phyloP scores from a whole-genome alignment of 2,888 invertebrate species.

The Ophonus ardosiacus region DNA sequence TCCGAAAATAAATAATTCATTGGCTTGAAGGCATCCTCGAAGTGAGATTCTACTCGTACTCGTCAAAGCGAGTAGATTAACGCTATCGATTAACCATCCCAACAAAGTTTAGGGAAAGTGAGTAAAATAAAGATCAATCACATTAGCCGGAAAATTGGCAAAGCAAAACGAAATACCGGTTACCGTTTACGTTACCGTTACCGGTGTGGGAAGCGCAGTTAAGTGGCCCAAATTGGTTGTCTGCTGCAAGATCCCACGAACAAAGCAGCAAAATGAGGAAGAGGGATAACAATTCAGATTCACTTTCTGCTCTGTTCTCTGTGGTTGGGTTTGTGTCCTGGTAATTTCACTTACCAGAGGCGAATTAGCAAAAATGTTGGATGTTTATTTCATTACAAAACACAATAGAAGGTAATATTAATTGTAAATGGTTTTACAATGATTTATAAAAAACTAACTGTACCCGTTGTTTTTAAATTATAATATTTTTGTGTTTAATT shows the following conservation, averaged over 20 bases:
- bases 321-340: background rate
- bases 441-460: too few species aligned
- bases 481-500: too few species aligned
- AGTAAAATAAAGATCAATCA: constrained; percentile 57
- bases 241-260: constrained; percentile 33
- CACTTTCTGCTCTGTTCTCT: background rate
- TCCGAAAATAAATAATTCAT: constrained; percentile 27
- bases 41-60: background rate
- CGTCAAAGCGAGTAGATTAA: constrained; percentile 13
- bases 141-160: constrained; percentile 47
- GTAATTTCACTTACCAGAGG: constrained; percentile 22
- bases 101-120: constrained; percentile 47
- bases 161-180: constrained; percentile 50
- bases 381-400: background rate
- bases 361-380: background rate
- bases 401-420: background rate
- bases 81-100: constrained; percentile 27
- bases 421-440: background rate
- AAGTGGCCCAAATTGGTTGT: constrained; percentile 51
- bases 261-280: constrained; percentile 33
- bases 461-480: too few species aligned
- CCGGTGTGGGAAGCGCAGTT: constrained; percentile 25
- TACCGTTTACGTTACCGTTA: background rate
- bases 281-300: constrained; percentile 19
- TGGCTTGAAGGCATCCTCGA: background rate